A percentile compares a stretch with the other conserved stretches of the same genome.
Conservation (phyloP, 2,113 vertebrate species). For the Chamaea fasciata region DNA sequence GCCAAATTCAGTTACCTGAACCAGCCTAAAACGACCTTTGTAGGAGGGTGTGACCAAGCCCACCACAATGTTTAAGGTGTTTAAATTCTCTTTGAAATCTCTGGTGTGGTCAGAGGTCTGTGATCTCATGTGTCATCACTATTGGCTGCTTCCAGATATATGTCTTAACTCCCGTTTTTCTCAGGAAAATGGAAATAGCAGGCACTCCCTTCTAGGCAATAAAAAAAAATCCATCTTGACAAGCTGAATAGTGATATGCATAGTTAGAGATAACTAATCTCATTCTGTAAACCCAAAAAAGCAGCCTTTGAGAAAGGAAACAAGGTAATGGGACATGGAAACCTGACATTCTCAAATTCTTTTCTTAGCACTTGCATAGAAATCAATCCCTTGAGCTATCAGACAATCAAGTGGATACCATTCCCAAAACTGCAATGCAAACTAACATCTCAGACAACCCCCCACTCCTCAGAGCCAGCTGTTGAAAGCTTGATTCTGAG, state of each 20-base stretch:
- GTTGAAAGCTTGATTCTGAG: background rate
- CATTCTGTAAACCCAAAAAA: background rate
- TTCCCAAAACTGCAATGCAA: background rate
- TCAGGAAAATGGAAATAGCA: constrained; percentile 40
- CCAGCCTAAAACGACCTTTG: background rate
- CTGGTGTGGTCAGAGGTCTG: background rate
- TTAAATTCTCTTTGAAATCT: background rate
- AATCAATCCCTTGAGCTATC: background rate
- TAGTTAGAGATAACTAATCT: background rate
- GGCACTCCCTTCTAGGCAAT: constrained; percentile 34
- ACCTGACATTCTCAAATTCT: background rate
- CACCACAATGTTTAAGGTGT: background rate
- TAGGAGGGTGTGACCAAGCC: background rate
- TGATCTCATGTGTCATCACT: background rate
- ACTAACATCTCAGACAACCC: background rate
- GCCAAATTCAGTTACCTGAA: background rate
- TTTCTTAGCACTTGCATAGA: background rate
- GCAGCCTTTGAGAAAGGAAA: background rate
- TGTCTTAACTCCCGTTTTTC: background rate
- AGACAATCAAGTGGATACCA: background rate
- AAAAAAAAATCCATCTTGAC: constrained; percentile 13
- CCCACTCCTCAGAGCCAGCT: background rate
- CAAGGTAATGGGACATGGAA: background rate
- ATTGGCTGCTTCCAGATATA: constrained; percentile 1
- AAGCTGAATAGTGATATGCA: constrained; percentile 49